Percentiles rank a stretch among this genome's conserved stretches.
Evolutionary conservation across 2,888 invertebrate species (phyloP).

Genomic region (Stenodema calcarata): DNA sequence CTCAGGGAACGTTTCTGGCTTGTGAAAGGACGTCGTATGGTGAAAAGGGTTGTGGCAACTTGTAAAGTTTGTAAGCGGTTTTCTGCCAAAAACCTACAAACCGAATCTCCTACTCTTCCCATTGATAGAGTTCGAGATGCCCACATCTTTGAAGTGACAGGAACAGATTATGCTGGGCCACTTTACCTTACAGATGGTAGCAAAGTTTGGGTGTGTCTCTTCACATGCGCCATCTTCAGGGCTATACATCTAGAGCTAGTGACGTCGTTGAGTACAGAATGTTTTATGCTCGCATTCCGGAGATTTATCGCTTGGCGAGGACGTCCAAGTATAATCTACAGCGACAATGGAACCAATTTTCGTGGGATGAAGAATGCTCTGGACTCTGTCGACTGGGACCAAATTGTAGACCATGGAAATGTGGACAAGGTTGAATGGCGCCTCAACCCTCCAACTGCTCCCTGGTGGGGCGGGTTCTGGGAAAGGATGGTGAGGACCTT

Average conservation of each 20-base stretch:
- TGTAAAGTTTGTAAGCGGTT: slow-evolving; percentile 55
- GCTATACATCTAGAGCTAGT: slow-evolving; percentile 61
- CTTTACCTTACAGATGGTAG: slow-evolving; percentile 44
- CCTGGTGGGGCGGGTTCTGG: slow-evolving; percentile 63
- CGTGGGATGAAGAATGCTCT: slow-evolving; percentile 61
- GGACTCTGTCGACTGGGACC: slow-evolving; percentile 65
- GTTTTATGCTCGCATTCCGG: slow-evolving; percentile 59
- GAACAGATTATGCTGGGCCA: slow-evolving; percentile 58
- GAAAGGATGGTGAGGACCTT: slow-evolving; percentile 46
- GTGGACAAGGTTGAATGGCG: slow-evolving; percentile 57
- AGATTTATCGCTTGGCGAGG: slow-evolving; percentile 60
- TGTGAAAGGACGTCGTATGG: slow-evolving; percentile 33
- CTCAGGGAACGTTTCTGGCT: slow-evolving; percentile 51
- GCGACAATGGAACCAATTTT: slow-evolving; percentile 62
- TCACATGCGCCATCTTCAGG: slow-evolving; percentile 61
- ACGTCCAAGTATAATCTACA: slow-evolving; percentile 57
- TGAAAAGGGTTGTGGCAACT: neutral
- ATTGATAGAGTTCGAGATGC: slow-evolving; percentile 28
- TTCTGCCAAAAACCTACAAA: slow-evolving; percentile 54
- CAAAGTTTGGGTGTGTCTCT: slow-evolving; percentile 60
- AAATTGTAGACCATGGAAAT: slow-evolving; percentile 52
- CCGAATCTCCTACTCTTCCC: slow-evolving; percentile 54
- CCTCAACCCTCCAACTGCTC: slow-evolving; percentile 56
- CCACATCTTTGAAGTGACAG: slow-evolving; percentile 59
- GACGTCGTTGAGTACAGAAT: slow-evolving; percentile 57